Evolutionary conservation across 2,888 invertebrate genomes (phyloP).

Genomic region (Camponotus fellah): DNA sequence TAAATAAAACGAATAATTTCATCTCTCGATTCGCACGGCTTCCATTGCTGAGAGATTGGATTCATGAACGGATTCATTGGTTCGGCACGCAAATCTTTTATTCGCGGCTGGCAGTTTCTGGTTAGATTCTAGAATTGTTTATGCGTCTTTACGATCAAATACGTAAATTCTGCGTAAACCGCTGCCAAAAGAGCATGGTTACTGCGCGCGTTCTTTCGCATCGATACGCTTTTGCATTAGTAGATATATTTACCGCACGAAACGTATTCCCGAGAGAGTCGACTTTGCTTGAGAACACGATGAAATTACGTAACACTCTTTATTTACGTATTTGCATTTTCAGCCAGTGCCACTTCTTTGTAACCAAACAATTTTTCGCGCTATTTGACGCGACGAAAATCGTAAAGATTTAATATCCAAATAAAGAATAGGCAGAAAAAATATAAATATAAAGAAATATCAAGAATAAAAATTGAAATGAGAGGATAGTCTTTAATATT

Average conservation of each 20-base stretch:
- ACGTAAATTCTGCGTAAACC: slow-evolving; percentile 50
- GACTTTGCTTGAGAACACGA: slow-evolving; percentile 31
- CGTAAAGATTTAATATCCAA: neutral
- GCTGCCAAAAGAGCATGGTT: slow-evolving; percentile 54
- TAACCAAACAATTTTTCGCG: slow-evolving; percentile 27
- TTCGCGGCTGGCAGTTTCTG: slow-evolving; percentile 41
- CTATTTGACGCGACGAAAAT: neutral
- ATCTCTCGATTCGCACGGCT: slow-evolving; percentile 21
- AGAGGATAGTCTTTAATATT: neutral
- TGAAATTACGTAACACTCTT: slow-evolving; percentile 49
- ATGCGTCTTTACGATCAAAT: slow-evolving; percentile 63
- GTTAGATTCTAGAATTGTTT: slow-evolving; percentile 64
- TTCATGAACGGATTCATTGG: slow-evolving; percentile 41
- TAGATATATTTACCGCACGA: slow-evolving; percentile 45
- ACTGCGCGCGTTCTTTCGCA: slow-evolving; percentile 12
- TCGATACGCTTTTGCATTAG: slow-evolving; percentile 30
- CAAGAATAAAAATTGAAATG: neutral
- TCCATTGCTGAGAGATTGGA: slow-evolving; percentile 5
- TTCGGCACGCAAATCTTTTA: slow-evolving; percentile 19
- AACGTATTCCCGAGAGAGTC: slow-evolving; percentile 10
- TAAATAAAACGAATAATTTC: slow-evolving; percentile 1
- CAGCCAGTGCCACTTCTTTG: slow-evolving; percentile 16
- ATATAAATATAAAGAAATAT: neutral
- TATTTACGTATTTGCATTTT: slow-evolving; percentile 51
- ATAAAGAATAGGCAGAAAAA: neutral